Percentiles rank a stretch among this genome's conserved stretches.
phyloP scores from a whole-genome alignment of 2,888 invertebrate species.

The Metacarcinus magister region DNA sequence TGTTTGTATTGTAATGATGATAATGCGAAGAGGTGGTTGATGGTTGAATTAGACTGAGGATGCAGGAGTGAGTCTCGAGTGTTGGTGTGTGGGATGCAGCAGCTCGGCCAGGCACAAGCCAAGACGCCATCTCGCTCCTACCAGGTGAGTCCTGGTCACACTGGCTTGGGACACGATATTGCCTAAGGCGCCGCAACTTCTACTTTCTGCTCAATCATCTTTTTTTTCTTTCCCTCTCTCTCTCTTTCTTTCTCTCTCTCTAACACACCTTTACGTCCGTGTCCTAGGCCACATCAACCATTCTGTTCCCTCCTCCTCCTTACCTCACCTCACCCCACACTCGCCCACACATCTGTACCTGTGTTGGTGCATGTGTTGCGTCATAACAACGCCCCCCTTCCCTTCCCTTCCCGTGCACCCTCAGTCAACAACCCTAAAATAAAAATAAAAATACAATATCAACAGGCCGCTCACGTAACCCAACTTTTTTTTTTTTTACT shows the following conservation, averaged over 20 bases:
- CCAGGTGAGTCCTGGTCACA: conserved; percentile 35
- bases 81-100: neutral
- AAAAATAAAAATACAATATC: neutral
- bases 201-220: neutral
- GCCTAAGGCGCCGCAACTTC: conserved; percentile 6
- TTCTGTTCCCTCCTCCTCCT: neutral
- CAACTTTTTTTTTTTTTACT: neutral
- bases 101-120: neutral
- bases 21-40: neutral
- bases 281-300: neutral
- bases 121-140: neutral
- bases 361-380: neutral
- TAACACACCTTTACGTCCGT: neutral
- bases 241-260: neutral
- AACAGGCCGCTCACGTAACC: neutral
- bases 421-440: neutral
- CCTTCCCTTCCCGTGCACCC: neutral
- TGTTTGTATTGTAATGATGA: neutral
- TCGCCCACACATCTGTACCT: neutral
- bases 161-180: neutral
- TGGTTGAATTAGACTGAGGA: neutral
- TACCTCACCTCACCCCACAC: neutral
- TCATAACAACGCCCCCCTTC: neutral
- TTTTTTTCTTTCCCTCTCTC: neutral
- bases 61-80: neutral